These are phyloP conservation scores for Lophochroa leadbeateri DNA, from an alignment of 2,113 vertebrate species.

Conservation along the genomic window DNA sequence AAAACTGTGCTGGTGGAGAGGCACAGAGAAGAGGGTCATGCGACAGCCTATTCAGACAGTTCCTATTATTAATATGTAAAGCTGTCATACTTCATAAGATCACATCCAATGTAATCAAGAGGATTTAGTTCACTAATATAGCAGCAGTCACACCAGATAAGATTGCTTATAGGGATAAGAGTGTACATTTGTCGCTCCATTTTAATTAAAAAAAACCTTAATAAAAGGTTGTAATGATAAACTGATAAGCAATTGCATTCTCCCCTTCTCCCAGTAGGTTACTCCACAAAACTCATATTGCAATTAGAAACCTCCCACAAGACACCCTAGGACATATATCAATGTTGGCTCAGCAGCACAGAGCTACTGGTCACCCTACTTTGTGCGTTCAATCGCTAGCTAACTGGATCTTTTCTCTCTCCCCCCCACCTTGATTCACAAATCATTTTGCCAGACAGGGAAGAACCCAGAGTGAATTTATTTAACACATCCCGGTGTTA, in stretches of 20 bases:
- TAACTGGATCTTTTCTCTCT: slow-evolving; percentile 30
- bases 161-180: slow-evolving; percentile 71
- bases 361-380: slow-evolving; percentile 34
- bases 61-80: slow-evolving; percentile 70
- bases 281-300: slow-evolving; percentile 43
- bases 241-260: slow-evolving; percentile 62
- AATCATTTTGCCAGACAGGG: slow-evolving; percentile 33
- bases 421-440: slow-evolving; percentile 11
- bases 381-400: background rate
- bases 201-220: slow-evolving; percentile 74
- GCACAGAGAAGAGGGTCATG: slow-evolving; percentile 54
- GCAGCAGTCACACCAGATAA: slow-evolving; percentile 67
- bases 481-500: slow-evolving; percentile 44
- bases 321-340: slow-evolving; percentile 45
- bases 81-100: slow-evolving; percentile 73
- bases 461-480: slow-evolving; percentile 55
- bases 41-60: slow-evolving; percentile 49
- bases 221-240: slow-evolving; percentile 74
- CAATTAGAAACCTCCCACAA: slow-evolving; percentile 62
- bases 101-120: slow-evolving; percentile 70
- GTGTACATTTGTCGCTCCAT: slow-evolving; percentile 62
- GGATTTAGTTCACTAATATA: slow-evolving; percentile 72
- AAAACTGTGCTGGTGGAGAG: slow-evolving; percentile 39
- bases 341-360: slow-evolving; percentile 22
- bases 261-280: slow-evolving; percentile 55